Base-by-base conservation (phyloP, 1,140 invertebrate species). In the Polypedilum pembai region DNA sequence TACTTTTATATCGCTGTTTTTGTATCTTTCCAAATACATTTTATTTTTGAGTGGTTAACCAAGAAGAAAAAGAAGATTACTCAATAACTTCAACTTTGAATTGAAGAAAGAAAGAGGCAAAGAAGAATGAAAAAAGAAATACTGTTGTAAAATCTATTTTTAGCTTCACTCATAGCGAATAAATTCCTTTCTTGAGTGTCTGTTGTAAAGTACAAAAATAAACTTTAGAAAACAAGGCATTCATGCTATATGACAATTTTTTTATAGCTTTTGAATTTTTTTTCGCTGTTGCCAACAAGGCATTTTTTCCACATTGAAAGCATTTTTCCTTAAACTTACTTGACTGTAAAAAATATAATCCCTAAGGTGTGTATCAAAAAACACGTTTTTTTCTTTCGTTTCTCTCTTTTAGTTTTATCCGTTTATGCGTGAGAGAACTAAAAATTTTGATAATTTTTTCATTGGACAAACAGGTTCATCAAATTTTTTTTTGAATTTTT, bases 111-210 rank as follows among this genome's bases (percentile, higher is more conserved):
- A 56, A 15, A 56, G 12, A 56, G 3, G 12, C 3, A 56, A 56
- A 56, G 45, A 56, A 12, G n/a, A n/a, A 56, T 56, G 45, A 56
- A 56, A 56, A n/a, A 56, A 56, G 12, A 56, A n/a, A n/a, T 56
- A 56, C 45, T 56, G 15, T 56, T 56, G n/a, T 56, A n/a, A n/a
- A 56, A n/a, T 45, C 45, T 56, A 56, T 56, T 56, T 56, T n/a
- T 56, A 56, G 45, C 45, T 33, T 33, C 24, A 33, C 24, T 56
- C 45, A 56, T 4, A 56, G 45, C 45, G 24, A 33, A 33, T 33
- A 56, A 56, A 56, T 56, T 56, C 45, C 45, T 56, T 56, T 56
- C 45, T 56, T 56, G 12, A n/a, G 15, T n/a, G n/a, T 56, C 24
- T 33, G 24, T 33, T 33, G 24, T 33, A 33, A 56, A 15, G 45